phyloP scores from a whole-genome alignment of 2,888 invertebrate species.

The Synergus umbraculus region DNA sequence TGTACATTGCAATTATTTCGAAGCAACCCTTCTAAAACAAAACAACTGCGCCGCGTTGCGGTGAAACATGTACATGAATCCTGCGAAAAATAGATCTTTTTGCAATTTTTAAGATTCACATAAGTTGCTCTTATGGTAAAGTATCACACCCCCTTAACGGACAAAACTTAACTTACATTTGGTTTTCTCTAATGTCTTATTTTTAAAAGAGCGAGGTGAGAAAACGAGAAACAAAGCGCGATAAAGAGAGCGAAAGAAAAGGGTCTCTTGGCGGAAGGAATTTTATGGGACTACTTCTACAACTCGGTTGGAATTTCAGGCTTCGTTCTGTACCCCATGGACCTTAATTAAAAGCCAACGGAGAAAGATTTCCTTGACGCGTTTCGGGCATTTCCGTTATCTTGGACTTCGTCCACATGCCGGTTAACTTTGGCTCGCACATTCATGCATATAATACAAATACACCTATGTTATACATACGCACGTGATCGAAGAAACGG shows the following conservation, averaged over 20 bases:
- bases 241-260: slow-evolving; percentile 32
- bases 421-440: slow-evolving; percentile 43
- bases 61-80: background rate
- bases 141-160: background rate
- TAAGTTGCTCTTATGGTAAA: background rate
- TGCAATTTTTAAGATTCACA: background rate
- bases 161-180: background rate
- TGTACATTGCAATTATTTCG: slow-evolving; percentile 59
- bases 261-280: slow-evolving; percentile 16
- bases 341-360: slow-evolving; percentile 44
- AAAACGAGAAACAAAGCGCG: slow-evolving; percentile 20
- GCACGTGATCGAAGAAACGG: background rate
- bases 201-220: background rate
- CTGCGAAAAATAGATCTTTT: background rate
- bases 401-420: slow-evolving; percentile 46
- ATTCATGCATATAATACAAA: slow-evolving; percentile 5
- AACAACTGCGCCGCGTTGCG: slow-evolving; percentile 50
- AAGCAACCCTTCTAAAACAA: slow-evolving; percentile 59
- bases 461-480: slow-evolving; percentile 8
- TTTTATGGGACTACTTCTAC: slow-evolving; percentile 34
- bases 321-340: slow-evolving; percentile 27
- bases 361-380: slow-evolving; percentile 54
- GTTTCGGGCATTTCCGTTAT: slow-evolving; percentile 57
- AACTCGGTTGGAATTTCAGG: slow-evolving; percentile 20
- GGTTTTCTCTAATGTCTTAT: background rate